Base-by-base conservation (phyloP, 2,888 invertebrate genomes). In the Caprella mutica region DNA sequence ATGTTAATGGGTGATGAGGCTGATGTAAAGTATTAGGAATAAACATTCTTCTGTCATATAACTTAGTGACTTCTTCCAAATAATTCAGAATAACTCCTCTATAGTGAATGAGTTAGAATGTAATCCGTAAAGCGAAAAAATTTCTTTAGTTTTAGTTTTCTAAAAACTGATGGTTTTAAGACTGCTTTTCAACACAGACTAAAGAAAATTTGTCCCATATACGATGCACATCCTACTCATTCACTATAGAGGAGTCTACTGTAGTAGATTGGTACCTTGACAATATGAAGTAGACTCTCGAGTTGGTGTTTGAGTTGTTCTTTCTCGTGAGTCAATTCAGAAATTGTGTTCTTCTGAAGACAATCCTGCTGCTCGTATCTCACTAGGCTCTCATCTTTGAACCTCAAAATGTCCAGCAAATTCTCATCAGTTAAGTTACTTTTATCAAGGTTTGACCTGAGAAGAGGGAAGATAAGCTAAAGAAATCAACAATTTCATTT, bases 1-100 rank as follows among this genome's bases (percentile, higher is more conserved):
- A 67, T n/a, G n/a, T n/a, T n/a, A 71, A 71, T 51, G 72, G 72
- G 55, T 70, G 66, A 60, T 69, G 71, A 68, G 72, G 69, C 21
- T 61, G 62, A 19, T 69, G 61, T 50, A 71, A 69, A 6, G 71
- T 70, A 23, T 26, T 5, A 46, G 19, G 6, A 46, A 23, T 26
- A 46, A 5, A 14, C 19, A 9, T 26, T 23, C 6, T 23, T 23
- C 21, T n/a, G 2, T 8, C 30, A 35, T 12, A 35, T 35, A 12
- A 35, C 14, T 35, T 14, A 35, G 12, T 12, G n/a, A 35, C 35
- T 35, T 19, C n/a, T 42, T 33, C 26, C 2, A 30, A 27, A n/a
- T 33, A 5, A n/a, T 17, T 33, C 23, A 27, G 14, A 48, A 48
- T 27, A 27, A n/a, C n/a, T n/a, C n/a, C n/a, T n/a, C n/a, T n/a